Conservation (phyloP, 2,888 invertebrate species). For the Lypha dubia region DNA sequence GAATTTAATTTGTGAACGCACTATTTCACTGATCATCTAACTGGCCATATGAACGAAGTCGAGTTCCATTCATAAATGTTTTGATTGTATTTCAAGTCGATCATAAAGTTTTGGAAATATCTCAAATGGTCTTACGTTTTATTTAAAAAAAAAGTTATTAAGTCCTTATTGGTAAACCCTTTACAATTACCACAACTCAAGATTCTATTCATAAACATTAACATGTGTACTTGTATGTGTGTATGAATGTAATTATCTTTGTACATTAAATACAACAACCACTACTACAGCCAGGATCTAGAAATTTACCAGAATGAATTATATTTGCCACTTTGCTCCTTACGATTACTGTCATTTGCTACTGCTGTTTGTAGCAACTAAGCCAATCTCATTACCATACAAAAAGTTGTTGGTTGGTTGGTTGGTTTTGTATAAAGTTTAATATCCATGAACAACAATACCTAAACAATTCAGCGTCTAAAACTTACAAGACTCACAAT, state of each 20-base stretch:
- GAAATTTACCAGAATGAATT: constrained; percentile 26
- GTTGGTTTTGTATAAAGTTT: constrained; percentile 41
- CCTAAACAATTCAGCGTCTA: constrained; percentile 59
- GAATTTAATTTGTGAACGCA: too few species aligned
- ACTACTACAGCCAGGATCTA: constrained; percentile 4
- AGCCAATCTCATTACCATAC: constrained; percentile 64
- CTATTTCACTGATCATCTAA: too few species aligned
- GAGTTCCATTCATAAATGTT: too few species aligned
- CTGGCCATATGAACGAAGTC: too few species aligned
- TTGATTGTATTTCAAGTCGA: too few species aligned
- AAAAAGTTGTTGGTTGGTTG: constrained; percentile 29
- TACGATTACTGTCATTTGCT: not conserved
- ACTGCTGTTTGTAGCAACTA: constrained; percentile 43
- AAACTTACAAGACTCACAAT: constrained; percentile 22
- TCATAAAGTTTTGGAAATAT: too few species aligned
- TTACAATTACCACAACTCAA: constrained; percentile 50
- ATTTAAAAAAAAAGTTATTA: too few species aligned
- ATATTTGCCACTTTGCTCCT: constrained; percentile 7
- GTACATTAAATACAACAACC: not conserved
- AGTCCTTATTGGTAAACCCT: too few species aligned
- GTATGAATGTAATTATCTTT: not conserved
- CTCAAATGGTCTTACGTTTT: too few species aligned
- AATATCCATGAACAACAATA: constrained; percentile 68
- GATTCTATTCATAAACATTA: not conserved
- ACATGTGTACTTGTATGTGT: not conserved